These are phyloP conservation scores for Pycnomerus fuliginosus DNA, from an alignment of 2,888 invertebrate genomes.

Conservation along the genomic window DNA sequence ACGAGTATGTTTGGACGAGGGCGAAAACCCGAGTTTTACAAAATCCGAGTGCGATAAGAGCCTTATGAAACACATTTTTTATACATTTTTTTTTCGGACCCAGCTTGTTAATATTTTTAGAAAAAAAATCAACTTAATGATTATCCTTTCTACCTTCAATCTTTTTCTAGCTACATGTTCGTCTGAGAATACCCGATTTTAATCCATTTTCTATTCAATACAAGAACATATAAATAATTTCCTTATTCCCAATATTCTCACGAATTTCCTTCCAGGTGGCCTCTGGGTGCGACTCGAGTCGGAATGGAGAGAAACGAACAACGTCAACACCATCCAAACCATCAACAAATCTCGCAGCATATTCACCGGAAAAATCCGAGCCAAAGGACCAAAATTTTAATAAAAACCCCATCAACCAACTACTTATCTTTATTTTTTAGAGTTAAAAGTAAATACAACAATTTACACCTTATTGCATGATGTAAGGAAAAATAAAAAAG, in stretches of 20 bases:
- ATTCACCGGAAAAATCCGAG: conserved; percentile 13
- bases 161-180: neutral
- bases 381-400: conserved; percentile 6
- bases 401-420: conserved; percentile 6
- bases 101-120: no score
- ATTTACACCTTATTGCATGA: conserved; percentile 28
- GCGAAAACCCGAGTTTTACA: no score
- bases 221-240: neutral
- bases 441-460: conserved; percentile 39
- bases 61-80: no score
- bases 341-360: conserved; percentile 10
- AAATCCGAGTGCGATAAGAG: no score
- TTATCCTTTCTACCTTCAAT: no score
- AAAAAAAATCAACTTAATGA: neutral
- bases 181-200: neutral
- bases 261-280: conserved; percentile 60
- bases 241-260: conserved; percentile 12
- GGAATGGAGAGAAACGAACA: conserved; percentile 67
- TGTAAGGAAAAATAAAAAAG: conserved; percentile 25
- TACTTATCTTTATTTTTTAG: conserved; percentile 13
- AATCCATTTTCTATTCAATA: neutral
- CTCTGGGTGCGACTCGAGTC: conserved; percentile 72
- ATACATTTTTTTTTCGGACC: no score
- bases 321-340: conserved; percentile 2
- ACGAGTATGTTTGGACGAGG: no score